These are phyloP conservation scores for Cydia amplana DNA, from an alignment of 1,140 invertebrate species.

Conservation along the genomic window DNA sequence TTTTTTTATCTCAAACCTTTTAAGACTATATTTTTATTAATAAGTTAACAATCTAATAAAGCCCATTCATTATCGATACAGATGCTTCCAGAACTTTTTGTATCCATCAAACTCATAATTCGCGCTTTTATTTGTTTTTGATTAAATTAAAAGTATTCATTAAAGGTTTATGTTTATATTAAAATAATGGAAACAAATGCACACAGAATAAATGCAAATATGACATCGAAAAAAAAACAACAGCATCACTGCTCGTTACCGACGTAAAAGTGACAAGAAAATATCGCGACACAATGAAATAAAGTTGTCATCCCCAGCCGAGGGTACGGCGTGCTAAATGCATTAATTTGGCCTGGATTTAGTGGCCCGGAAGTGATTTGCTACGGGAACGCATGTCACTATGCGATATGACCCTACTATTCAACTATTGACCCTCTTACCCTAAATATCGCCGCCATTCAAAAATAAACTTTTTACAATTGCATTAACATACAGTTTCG, in stretches of 20 bases:
- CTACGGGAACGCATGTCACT: constrained; percentile 72
- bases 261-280: constrained; percentile 71
- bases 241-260: constrained; percentile 42
- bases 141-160: too few relatives aligned
- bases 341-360: constrained; percentile 78
- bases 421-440: constrained; percentile 62
- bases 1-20: too few relatives aligned
- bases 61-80: too few relatives aligned
- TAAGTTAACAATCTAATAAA: too few relatives aligned
- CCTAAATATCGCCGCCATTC: constrained; percentile 41
- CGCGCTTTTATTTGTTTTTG: too few relatives aligned
- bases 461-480: constrained; percentile 4
- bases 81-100: too few relatives aligned
- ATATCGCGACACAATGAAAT: constrained; percentile 76
- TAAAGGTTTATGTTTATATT: too few relatives aligned
- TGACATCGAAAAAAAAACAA: constrained; percentile 34
- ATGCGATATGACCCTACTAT: constrained; percentile 67
- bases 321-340: constrained; percentile 74
- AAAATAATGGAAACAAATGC: background rate
- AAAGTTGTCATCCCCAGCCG: constrained; percentile 75
- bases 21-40: too few relatives aligned
- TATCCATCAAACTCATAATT: too few relatives aligned
- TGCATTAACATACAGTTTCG: constrained; percentile 40
- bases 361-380: constrained; percentile 79
- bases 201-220: constrained; percentile 4